phyloP scores from a whole-genome alignment of 2,113 vertebrate species.

The Scatophagus argus region DNA sequence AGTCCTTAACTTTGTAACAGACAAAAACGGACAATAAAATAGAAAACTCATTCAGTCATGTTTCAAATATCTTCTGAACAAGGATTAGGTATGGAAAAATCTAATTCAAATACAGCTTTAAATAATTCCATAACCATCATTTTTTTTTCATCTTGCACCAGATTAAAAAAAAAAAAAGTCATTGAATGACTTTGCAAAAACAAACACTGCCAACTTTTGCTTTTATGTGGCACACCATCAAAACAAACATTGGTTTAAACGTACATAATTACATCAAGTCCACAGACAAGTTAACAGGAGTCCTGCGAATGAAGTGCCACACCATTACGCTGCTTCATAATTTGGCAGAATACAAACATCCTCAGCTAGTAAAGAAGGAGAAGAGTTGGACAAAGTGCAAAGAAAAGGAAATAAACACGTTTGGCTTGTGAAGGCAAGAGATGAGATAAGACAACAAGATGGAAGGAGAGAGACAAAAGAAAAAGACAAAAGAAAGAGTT shows the following conservation, averaged over 20 bases:
- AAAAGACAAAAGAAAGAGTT: constrained; percentile 1
- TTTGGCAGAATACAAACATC: neutral
- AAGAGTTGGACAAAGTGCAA: neutral
- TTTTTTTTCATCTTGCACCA: neutral
- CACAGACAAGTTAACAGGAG: neutral
- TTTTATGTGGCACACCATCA: neutral
- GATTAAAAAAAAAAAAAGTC: neutral
- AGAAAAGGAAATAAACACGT: neutral
- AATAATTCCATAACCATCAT: neutral
- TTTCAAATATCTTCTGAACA: constrained; percentile 1
- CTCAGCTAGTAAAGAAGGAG: neutral
- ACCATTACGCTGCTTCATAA: neutral
- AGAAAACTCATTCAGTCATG: no score
- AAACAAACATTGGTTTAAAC: neutral
- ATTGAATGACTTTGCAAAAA: neutral
- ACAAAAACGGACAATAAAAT: neutral
- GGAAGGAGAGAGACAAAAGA: neutral
- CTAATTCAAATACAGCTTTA: neutral
- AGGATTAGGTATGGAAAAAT: neutral
- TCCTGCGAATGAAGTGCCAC: neutral
- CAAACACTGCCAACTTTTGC: neutral
- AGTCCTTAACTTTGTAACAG: neutral
- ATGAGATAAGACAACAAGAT: neutral
- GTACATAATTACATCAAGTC: neutral
- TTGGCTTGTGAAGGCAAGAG: neutral